Percentiles rank a stretch among this genome's conserved stretches.
Conservation (phyloP, 1,140 invertebrate genomes). For the Andrena cerasifolii region DNA sequence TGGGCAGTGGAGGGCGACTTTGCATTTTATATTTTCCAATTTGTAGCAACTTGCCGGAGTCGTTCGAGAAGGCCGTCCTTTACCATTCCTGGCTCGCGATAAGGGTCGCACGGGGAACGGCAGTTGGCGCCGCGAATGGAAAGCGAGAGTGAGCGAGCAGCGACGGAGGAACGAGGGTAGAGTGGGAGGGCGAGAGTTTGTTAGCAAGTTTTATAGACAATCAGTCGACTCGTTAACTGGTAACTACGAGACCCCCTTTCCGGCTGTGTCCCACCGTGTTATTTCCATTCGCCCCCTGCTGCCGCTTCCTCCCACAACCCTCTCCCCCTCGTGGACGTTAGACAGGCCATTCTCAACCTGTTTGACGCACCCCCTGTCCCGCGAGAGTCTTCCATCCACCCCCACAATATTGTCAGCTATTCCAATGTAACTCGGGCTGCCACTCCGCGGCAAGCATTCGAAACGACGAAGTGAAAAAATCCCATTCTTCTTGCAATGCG, state of each 20-base stretch:
- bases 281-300: slow-evolving; percentile 60
- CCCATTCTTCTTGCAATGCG: slow-evolving; percentile 1
- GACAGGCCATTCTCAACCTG: slow-evolving; percentile 59
- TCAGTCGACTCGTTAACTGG: slow-evolving; percentile 72
- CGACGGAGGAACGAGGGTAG: neutral
- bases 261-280: slow-evolving; percentile 56
- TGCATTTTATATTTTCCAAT: slow-evolving; percentile 70
- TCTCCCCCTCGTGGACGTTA: slow-evolving; percentile 36
- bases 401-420: slow-evolving; percentile 47
- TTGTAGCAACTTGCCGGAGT: slow-evolving; percentile 57
- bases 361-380: slow-evolving; percentile 50
- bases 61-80: slow-evolving; percentile 17
- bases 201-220: slow-evolving; percentile 75
- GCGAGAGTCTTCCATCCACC: slow-evolving; percentile 40
- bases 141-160: slow-evolving; percentile 27
- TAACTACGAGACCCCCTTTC: slow-evolving; percentile 65
- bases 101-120: slow-evolving; percentile 55
- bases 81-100: slow-evolving; percentile 28
- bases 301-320: too few species aligned
- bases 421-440: slow-evolving; percentile 62
- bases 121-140: slow-evolving; percentile 48
- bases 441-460: slow-evolving; percentile 60
- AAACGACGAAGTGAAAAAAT: slow-evolving; percentile 63
- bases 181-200: slow-evolving; percentile 57
- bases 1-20: slow-evolving; percentile 43